Conservation (phyloP, 2,113 vertebrate genomes). For the Poeciliopsis prolifica region DNA sequence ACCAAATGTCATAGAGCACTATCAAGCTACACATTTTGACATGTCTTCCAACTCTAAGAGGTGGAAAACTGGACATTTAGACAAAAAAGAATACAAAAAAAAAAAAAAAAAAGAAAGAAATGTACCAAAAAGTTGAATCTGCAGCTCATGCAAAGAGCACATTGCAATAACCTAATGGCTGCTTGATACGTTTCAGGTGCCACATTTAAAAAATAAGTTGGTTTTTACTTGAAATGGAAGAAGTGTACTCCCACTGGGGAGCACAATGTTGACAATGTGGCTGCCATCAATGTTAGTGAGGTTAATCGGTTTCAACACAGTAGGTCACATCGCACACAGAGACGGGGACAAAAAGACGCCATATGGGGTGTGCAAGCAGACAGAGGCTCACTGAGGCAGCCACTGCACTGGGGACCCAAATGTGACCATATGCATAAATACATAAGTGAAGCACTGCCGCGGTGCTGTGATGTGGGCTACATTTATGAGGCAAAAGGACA, state of each 20-base stretch:
- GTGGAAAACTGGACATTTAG: background rate
- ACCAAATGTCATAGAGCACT: too few relatives aligned
- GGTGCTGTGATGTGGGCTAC: background rate
- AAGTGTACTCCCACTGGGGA: slow-evolving; percentile 19
- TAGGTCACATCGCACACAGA: slow-evolving; percentile 46
- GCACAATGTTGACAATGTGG: slow-evolving; percentile 32
- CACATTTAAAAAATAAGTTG: background rate
- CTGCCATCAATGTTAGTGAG: slow-evolving; percentile 45
- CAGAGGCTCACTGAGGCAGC: slow-evolving; percentile 1
- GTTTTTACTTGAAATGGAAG: slow-evolving; percentile 12
- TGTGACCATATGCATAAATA: background rate
- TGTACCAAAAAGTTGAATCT: background rate
- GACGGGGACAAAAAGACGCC: slow-evolving; percentile 12
- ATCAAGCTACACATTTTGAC: too few relatives aligned
- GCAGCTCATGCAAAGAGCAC: background rate
- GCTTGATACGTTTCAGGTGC: background rate
- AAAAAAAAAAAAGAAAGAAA: too few relatives aligned
- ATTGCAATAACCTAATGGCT: too few relatives aligned
- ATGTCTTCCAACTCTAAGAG: background rate
- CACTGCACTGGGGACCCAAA: background rate
- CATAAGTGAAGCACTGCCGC: background rate
- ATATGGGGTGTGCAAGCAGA: slow-evolving; percentile 17
- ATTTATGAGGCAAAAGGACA: too few relatives aligned
- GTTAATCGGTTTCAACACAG: slow-evolving; percentile 53
- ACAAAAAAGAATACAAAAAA: background rate